Evolutionary conservation across 2,888 invertebrate species (phyloP).

Genomic region (Marasmarcha lunaedactyla): DNA sequence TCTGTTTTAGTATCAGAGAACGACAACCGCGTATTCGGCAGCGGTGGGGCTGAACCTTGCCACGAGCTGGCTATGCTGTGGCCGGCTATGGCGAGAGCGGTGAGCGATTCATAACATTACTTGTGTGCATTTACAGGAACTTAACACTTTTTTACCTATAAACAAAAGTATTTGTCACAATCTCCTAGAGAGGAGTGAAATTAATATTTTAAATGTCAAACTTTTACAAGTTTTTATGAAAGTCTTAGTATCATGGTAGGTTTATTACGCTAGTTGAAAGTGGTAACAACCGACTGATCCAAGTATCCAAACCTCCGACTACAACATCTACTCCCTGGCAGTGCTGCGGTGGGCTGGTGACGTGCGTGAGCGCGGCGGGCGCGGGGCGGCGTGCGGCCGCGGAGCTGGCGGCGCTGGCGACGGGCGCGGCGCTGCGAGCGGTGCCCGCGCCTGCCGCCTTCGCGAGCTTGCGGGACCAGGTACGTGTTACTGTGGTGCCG

Average conservation of each 20-base stretch:
- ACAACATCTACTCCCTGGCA: too few species aligned
- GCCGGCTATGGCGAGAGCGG: slow-evolving; percentile 39
- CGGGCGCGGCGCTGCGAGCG: slow-evolving; percentile 35
- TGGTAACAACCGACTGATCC: too few species aligned
- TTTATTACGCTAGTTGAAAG: too few species aligned
- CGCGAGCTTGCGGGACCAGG: too few species aligned
- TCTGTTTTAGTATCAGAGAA: slow-evolving; percentile 50
- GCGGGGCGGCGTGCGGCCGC: slow-evolving; percentile 85
- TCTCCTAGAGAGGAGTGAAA: neutral
- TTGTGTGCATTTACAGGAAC: too few species aligned
- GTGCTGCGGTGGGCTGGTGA: slow-evolving; percentile 64
- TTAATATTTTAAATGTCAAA: neutral
- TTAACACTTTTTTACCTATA: slow-evolving; percentile 2
- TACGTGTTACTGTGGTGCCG: too few species aligned
- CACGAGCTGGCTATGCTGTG: slow-evolving; percentile 38
- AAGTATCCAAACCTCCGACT: too few species aligned
- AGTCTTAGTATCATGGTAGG: too few species aligned
- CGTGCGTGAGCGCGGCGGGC: slow-evolving; percentile 83
- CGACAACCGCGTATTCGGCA: slow-evolving; percentile 44
- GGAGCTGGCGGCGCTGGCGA: slow-evolving; percentile 73
- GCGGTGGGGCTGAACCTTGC: slow-evolving; percentile 43
- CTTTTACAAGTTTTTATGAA: too few species aligned
- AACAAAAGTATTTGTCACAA: neutral
- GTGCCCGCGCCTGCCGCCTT: slow-evolving; percentile 69
- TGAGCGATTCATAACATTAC: slow-evolving; percentile 26